These are phyloP conservation scores for Leucania comma DNA, from an alignment of 2,888 invertebrate species.

Conservation along the genomic window DNA sequence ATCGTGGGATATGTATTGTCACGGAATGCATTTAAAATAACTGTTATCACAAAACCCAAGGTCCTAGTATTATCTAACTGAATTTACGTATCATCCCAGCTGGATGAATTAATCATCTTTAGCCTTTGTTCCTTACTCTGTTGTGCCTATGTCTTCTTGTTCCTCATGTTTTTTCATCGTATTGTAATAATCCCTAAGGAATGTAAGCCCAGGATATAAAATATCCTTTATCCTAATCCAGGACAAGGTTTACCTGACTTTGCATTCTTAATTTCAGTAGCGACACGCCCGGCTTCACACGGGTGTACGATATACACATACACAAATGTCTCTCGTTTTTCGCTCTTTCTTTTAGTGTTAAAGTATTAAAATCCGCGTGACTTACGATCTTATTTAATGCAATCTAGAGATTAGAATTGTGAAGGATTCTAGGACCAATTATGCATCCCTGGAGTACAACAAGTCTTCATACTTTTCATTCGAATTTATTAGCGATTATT, in stretches of 20 bases:
- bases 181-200: neutral
- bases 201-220: too few relatives aligned
- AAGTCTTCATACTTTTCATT: neutral
- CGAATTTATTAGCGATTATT: neutral
- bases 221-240: neutral
- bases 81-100: conserved; percentile 36
- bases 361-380: too few relatives aligned
- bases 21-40: neutral
- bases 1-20: too few relatives aligned
- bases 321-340: too few relatives aligned
- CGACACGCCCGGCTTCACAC: too few relatives aligned
- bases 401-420: too few relatives aligned
- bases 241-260: neutral
- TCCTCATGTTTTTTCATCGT: neutral
- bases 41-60: conserved; percentile 21
- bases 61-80: conserved; percentile 25
- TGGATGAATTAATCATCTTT: conserved; percentile 20
- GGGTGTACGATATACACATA: too few relatives aligned
- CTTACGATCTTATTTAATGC: too few relatives aligned
- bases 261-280: neutral
- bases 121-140: conserved; percentile 22
- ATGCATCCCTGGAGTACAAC: conserved; percentile 8
- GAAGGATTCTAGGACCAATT: neutral
- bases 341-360: too few relatives aligned
- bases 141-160: neutral